Evolutionary conservation across 2,113 vertebrate species (phyloP), one percentile per base, ranked within the genome.

Genomic region (Eptatretus burgeri): DNA sequence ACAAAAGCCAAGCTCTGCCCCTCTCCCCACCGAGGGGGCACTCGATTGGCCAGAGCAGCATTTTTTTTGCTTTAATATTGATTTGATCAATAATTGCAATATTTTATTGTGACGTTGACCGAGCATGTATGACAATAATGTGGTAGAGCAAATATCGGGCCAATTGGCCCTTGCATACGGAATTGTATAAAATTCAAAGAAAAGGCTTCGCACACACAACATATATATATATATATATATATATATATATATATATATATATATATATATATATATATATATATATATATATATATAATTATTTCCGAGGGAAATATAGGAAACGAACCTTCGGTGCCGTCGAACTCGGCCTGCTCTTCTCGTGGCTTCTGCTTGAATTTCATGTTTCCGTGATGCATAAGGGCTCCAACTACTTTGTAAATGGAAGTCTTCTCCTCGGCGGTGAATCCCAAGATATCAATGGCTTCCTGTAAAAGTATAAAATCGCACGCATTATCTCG

Each of bases 311-410:
- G 8, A 52, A 13, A 20, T 16, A 12, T 27, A 27, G 18, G 51
- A 14, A 51, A 64, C 13, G 10, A 74, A 80, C 77, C 79, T 75
- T 77, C 76, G 0, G 73, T 74, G 67, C 76, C 73, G 1, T 77
- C 76, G 0, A 76, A 77, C 64, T 80, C 78, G 1, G 79, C 78
- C 66, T 79, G 77, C 64, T 79, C 79, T 53, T 80, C 79, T 1
- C 71, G 64, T 63, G 73, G 73, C 52, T 72, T 80, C 71, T 78
- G 76, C 66, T 80, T 80, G 72, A 80, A 80, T 63, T 76, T 80
- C 77, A 80, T 73, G 66, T 75, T 76, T 12, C 79, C 75, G 0
- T 74, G 73, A 60, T 80, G 79, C 74, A 80, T 69, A 56, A 80
- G 73, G 0, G 77, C 73, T 0, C 77, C 79, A 0, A 69, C 75